Base-by-base conservation (phyloP, 2,888 invertebrate species). In the Andrena dorsata region DNA sequence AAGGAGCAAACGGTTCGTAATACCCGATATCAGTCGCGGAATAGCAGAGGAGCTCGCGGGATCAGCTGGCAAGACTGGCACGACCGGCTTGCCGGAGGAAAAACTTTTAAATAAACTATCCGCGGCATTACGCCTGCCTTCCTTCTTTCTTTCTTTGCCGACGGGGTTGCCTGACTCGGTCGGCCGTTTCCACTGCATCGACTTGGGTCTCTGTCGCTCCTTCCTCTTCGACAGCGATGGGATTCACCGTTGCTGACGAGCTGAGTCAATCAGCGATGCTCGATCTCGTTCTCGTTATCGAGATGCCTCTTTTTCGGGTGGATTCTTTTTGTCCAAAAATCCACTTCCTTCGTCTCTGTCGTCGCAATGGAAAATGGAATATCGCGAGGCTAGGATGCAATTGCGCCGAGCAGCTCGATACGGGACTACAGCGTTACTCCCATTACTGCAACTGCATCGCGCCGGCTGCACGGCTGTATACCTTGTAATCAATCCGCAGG, bases 401-500 rank as follows among this genome's bases (percentile, higher is more conserved):
- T 47, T 68, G 49, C 66, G 30, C 23, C 13, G 30, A 10, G 26
- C 23, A 51, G 13, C 63, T n/a, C 56, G 5, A 64, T 56, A 13
- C 26, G 10, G 3, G 49, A 16, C 20, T 16, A 16, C 20, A 23
- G 63, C 78, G 61, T 76, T 73, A 41, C 41, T 61, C 32, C 35
- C 60, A 70, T 80, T 71, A 58, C 58, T 20, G 51, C 77, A 79
- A 23, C 64, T 16, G 66, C 63, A 26, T 20, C 35, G 41, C 78
- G 53, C 51, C 23, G 69, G 75, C 49, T 41, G 71, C 86, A 77
- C 75, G 49, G 72, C 66, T 72, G 90, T 61, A 75, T 26, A 20
- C 86, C 86, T 87, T 88, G 84, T 86, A 85, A 90, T 90, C 90
- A 89, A 84, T 86, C 82, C 64, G 13, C 85, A 90, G 90, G 90